Evolutionary conservation across 2,888 invertebrate species (phyloP), one percentile per base, ranked within the genome.

Genomic region (Temnothorax ravouxi): DNA sequence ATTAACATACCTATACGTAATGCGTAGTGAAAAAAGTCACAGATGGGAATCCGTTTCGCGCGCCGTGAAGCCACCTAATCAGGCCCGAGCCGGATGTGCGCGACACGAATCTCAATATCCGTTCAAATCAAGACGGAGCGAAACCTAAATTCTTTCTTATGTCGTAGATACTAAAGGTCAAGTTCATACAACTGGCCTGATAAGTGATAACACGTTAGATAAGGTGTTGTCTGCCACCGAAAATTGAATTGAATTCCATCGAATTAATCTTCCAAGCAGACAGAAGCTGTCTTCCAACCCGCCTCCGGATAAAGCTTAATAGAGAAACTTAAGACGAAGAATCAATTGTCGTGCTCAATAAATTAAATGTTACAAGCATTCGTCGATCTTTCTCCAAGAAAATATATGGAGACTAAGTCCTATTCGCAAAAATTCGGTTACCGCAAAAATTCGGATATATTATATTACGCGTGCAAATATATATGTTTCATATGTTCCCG

Each of bases 401-500:
- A 62, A 62, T 62, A 62, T 62, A 47, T 21, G 21, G 34, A 11
- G 21, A 47, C 21, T n/a, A 29, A n/a, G 15, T 34, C 29, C 18
- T 52, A 18, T 52, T 76, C 52, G 54, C 76, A 29, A 62, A 34
- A 56, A 64, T 9, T 74, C 34, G 47, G 18, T n/a, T 34, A 52
- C 52, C 52, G 54, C 67, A 41, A 67, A 38, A 62, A 64, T 75
- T 75, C 64, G 34, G 47, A 66, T 66, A 34, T 62, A 50, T 77
- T 21, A 76, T 21, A 76, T 38, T 56, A 34, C 67, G 18, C 77
- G 67, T 44, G 64, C 67, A 77, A 44, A 69, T 56, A 64, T 59
- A 77, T 54, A 56, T 66, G 25, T 77, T 66, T n/a, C 52, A 52
- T 64, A 38, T 77, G 69, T 77, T 76, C 50, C 75, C 64, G 18